These are phyloP conservation scores for Aphodius granarius DNA, from an alignment of 2,888 invertebrate species.

Conservation along the genomic window DNA sequence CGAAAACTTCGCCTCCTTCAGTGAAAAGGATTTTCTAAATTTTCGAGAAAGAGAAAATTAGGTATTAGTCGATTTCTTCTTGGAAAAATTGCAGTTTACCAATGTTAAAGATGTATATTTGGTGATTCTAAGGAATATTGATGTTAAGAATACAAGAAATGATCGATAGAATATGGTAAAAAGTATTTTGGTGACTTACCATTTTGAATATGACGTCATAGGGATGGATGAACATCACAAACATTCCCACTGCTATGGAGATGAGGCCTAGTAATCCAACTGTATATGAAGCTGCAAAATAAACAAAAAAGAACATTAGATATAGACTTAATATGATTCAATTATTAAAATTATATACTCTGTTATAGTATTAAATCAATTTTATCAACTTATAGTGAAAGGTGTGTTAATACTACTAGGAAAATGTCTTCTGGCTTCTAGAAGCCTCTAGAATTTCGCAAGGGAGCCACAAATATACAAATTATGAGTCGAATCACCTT, in stretches of 20 bases:
- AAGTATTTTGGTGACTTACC: constrained; percentile 57
- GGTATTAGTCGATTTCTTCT: not conserved
- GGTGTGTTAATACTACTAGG: not conserved
- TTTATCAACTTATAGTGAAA: not conserved
- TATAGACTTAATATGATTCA: no score
- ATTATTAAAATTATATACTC: no score
- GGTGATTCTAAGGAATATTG: not conserved
- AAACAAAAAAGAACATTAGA: constrained; percentile 31
- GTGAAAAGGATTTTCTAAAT: constrained; percentile 71
- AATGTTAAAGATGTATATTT: not conserved
- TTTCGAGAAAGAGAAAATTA: not conserved
- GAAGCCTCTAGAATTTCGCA: not conserved
- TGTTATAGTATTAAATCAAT: no score
- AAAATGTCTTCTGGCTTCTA: no score
- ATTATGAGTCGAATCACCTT: not conserved
- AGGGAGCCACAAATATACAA: not conserved
- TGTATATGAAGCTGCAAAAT: constrained; percentile 72
- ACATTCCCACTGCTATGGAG: constrained; percentile 65
- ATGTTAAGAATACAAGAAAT: not conserved
- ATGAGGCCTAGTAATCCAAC: constrained; percentile 70
- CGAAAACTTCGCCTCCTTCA: constrained; percentile 80
- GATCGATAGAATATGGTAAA: constrained; percentile 16
- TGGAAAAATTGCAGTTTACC: not conserved
- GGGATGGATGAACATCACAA: constrained; percentile 69
- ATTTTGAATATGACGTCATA: constrained; percentile 74